phyloP scores from a whole-genome alignment of 2,113 vertebrate species.

The Apteryx mantelli region DNA sequence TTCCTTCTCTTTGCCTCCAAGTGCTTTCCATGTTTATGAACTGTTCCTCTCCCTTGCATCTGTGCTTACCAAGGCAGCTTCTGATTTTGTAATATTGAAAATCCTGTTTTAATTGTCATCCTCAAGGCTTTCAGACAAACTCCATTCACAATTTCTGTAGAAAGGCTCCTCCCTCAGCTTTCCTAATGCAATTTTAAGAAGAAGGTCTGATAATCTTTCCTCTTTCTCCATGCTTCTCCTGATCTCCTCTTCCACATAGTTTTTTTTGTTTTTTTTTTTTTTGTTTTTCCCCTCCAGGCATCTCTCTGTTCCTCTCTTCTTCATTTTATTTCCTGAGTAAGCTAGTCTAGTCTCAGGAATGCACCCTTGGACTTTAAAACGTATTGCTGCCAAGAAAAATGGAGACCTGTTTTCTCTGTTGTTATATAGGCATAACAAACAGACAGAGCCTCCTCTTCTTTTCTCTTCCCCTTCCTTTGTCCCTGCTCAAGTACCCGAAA shows the following conservation, averaged over 20 bases:
- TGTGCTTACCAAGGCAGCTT: neutral
- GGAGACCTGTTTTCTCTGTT: neutral
- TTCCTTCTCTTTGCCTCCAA: neutral
- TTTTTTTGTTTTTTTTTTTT: neutral
- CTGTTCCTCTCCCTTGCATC: neutral
- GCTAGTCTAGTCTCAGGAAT: neutral
- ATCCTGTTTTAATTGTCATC: neutral
- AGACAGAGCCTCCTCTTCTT: neutral
- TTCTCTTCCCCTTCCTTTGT: neutral
- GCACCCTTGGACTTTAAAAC: neutral
- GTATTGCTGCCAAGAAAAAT: neutral
- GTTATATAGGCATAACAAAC: neutral
- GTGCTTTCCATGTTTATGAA: neutral
- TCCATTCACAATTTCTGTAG: neutral
- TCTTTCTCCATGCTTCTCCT: neutral
- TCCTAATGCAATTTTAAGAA: neutral
- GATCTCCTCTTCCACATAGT: neutral
- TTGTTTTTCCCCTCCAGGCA: neutral
- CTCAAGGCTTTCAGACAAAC: neutral
- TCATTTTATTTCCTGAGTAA: constrained; percentile 1
- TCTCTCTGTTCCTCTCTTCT: neutral
- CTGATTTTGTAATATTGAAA: neutral
- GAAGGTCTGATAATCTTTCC: neutral
- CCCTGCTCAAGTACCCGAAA: neutral
- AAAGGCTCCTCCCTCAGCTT: neutral